Percentiles rank a stretch among this genome's conserved stretches.
Conservation (phyloP, 2,113 vertebrate species). For the Ctenomys sociabilis region DNA sequence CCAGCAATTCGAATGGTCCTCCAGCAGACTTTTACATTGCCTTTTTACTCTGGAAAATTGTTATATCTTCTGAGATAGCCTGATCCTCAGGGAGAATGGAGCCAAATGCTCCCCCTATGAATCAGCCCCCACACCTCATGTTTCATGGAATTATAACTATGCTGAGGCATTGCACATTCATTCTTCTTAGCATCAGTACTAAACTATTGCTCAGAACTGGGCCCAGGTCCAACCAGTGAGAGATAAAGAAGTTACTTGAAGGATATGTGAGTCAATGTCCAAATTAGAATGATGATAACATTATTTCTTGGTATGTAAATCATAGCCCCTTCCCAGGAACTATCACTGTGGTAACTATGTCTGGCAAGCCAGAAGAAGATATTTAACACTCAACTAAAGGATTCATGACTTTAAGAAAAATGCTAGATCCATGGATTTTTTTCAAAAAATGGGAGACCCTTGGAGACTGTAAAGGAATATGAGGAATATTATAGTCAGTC, state of each 20-base stretch:
- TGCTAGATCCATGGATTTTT: neutral
- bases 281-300: slow-evolving; percentile 17
- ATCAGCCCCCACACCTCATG: neutral
- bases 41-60: neutral
- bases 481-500: neutral
- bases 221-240: neutral
- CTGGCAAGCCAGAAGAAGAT: neutral
- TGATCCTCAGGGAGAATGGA: neutral
- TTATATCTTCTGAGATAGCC: neutral
- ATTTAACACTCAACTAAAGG: neutral
- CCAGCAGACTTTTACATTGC: neutral
- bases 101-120: neutral
- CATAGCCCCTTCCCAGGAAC: slow-evolving; percentile 29
- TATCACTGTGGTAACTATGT: neutral
- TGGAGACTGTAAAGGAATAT: neutral
- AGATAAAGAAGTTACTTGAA: slow-evolving; percentile 47
- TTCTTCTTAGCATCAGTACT: neutral
- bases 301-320: neutral
- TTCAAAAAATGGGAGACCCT: neutral
- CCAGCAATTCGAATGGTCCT: neutral
- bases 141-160: neutral
- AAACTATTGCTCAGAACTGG: slow-evolving; percentile 18
- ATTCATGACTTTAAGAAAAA: neutral
- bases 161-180: neutral
- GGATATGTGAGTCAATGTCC: slow-evolving; percentile 19